Evolutionary conservation across 2,888 invertebrate genomes (phyloP).

Genomic region (Parapristionchus giblindavisi): DNA sequence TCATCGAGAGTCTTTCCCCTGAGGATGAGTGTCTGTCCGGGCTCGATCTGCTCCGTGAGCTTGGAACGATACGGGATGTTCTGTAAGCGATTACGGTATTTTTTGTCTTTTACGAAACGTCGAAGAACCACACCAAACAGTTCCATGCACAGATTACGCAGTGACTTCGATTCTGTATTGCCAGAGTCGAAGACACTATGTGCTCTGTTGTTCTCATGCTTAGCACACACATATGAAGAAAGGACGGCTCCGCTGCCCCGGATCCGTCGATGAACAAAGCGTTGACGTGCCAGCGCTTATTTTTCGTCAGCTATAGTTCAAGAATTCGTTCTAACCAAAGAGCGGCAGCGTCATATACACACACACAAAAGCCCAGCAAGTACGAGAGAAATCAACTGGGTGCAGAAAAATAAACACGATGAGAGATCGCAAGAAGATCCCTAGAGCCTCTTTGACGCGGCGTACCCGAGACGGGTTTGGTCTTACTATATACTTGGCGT

Average conservation of each 20-base stretch:
- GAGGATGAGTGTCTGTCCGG: constrained; percentile 61
- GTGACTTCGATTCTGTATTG: too few species aligned
- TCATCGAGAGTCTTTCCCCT: constrained; percentile 57
- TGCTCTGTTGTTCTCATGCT: neutral
- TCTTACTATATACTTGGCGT: constrained; percentile 60
- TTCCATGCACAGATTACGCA: constrained; percentile 1
- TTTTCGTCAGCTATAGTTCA: too few species aligned
- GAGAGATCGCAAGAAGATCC: too few species aligned
- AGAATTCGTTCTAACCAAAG: too few species aligned
- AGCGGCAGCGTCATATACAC: too few species aligned
- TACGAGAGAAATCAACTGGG: too few species aligned
- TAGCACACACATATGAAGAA: neutral
- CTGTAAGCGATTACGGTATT: constrained; percentile 44
- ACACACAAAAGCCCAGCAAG: too few species aligned
- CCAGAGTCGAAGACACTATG: too few species aligned
- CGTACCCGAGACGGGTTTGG: neutral
- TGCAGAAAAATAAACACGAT: too few species aligned
- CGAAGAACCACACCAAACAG: neutral
- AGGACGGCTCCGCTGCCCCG: constrained; percentile 20
- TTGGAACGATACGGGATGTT: constrained; percentile 60
- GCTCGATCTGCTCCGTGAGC: constrained; percentile 61
- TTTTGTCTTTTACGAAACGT: neutral
- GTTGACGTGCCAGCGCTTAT: too few species aligned
- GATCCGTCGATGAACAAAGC: too few species aligned
- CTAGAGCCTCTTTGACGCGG: too few species aligned